Percentiles rank a stretch among this genome's conserved stretches.
phyloP scores from a whole-genome alignment of 2,113 vertebrate species.

The Origma solitaria region DNA sequence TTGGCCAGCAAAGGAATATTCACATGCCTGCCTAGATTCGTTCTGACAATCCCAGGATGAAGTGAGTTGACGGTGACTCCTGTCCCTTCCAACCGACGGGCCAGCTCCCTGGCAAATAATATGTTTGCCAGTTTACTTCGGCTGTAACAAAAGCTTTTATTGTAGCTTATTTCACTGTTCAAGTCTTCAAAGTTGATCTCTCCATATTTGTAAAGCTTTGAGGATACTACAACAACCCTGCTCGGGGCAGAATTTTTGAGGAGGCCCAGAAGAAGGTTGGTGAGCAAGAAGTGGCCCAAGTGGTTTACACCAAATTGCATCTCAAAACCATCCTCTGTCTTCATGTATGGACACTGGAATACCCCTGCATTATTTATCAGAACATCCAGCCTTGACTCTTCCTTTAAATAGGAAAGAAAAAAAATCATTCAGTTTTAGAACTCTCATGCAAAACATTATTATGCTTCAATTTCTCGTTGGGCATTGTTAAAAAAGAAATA shows the following conservation, averaged over 20 bases:
- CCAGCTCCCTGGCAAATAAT: slow-evolving; percentile 85
- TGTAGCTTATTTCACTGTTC: slow-evolving; percentile 86
- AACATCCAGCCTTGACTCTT: slow-evolving; percentile 87
- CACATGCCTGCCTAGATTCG: slow-evolving; percentile 86
- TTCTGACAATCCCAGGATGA: slow-evolving; percentile 90
- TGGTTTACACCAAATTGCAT: slow-evolving; percentile 96
- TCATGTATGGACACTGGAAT: slow-evolving; percentile 91
- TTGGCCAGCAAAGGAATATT: slow-evolving; percentile 84
- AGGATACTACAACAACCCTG: slow-evolving; percentile 90
- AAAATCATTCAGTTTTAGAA: not conserved
- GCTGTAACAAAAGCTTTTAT: slow-evolving; percentile 89
- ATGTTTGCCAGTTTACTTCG: slow-evolving; percentile 94
- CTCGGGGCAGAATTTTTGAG: slow-evolving; percentile 89
- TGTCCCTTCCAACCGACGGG: slow-evolving; percentile 79
- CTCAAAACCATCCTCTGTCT: slow-evolving; percentile 93
- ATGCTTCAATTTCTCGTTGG: not conserved
- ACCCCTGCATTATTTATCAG: slow-evolving; percentile 93
- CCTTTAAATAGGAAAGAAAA: slow-evolving; percentile 70
- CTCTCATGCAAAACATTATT: not conserved
- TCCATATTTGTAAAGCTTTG: slow-evolving; percentile 94
- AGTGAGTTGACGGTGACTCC: slow-evolving; percentile 86
- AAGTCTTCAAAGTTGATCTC: slow-evolving; percentile 93
- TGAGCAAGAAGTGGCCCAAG: slow-evolving; percentile 93
- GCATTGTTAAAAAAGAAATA: not conserved
- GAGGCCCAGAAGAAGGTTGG: slow-evolving; percentile 87